Evolutionary conservation across 2,113 vertebrate genomes (phyloP), one percentile per base, ranked within the genome.

Genomic region (Hemichromis elongatus): DNA sequence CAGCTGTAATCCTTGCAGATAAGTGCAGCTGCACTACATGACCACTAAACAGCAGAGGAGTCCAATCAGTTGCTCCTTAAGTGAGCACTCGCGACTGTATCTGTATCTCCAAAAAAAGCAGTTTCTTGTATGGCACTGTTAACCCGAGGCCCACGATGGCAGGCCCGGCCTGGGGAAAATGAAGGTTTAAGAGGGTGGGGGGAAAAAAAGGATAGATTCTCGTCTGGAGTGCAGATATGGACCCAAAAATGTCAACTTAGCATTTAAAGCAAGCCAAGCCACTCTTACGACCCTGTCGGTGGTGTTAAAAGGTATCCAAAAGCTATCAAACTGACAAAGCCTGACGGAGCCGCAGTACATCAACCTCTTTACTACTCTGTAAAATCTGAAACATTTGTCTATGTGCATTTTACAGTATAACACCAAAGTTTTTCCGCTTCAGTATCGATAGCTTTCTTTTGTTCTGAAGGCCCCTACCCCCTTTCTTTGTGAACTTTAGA

Each of bases 231-330:
- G 79, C 82, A 86, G 88, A 90, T 90, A 89, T 84, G 84, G 80
- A 84, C 81, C 83, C 85, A 92, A 94, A 95, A 94, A 94, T 94
- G 93, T 93, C 92, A 94, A 91, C 81, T 87, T 91, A 88, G 93
- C 93, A 90, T 91, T 94, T 90, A 91, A 91, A 92, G 86, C 80
- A 86, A 89, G 80, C 82, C 83, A 73, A 90, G 90, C 85, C 70
- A 12, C 87, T 86, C 87, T 95, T 93, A 93, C 88, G 83, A 89
- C 89, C 78, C 91, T 80, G 84, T 86, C 83, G 92, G 83, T 91
- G 84, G 86, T 90, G 83, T 92, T 92, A 92, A 94, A 93, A 93
- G 82, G 90, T 89, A 90, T 86, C 92, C 90, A 92, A 91, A 94
- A 90, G 86, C 92, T 47, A 95, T 95, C 81, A 94, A 95, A 94